Percentiles rank a stretch among this genome's conserved stretches.
These are phyloP conservation scores for Hylaeus anthracinus DNA, from an alignment of 1,140 invertebrate genomes.

Conservation along the genomic window DNA sequence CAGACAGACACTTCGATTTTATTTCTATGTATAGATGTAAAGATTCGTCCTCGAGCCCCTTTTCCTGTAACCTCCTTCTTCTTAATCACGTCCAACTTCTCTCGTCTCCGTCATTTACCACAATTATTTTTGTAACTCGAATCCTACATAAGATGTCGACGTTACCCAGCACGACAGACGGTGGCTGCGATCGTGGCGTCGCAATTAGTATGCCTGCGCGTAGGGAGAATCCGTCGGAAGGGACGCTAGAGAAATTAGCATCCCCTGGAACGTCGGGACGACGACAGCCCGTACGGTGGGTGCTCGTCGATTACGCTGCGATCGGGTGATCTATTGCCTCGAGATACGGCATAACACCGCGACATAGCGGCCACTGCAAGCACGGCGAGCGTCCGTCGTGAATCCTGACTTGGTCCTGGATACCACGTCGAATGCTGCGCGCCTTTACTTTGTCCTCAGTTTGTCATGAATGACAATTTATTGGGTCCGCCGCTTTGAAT, in stretches of 20 bases:
- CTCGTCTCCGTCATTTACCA: no score
- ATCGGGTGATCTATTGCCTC: slow-evolving; percentile 46
- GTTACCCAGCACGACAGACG: no score
- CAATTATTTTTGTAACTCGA: no score
- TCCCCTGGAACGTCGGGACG: slow-evolving; percentile 36
- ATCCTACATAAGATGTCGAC: neutral
- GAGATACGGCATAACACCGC: slow-evolving; percentile 33
- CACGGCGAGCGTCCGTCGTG: slow-evolving; percentile 24
- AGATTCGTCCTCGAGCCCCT: no score
- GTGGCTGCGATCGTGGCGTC: neutral
- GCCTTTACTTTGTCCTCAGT: slow-evolving; percentile 54
- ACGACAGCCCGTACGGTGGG: slow-evolving; percentile 18
- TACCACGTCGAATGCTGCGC: slow-evolving; percentile 8
- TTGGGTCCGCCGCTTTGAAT: slow-evolving; percentile 32
- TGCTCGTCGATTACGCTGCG: slow-evolving; percentile 36
- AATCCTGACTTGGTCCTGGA: slow-evolving; percentile 17
- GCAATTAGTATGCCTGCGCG: slow-evolving; percentile 24
- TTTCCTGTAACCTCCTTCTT: no score
- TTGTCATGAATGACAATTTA: slow-evolving; percentile 64
- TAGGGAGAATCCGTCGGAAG: slow-evolving; percentile 7
- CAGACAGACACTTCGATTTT: no score
- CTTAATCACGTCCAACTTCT: no score
- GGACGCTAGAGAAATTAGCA: slow-evolving; percentile 38
- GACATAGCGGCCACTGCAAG: slow-evolving; percentile 5
- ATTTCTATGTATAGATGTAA: no score